Conservation (phyloP, 2,797 vertebrate genomes). For the Falco naumanni region DNA sequence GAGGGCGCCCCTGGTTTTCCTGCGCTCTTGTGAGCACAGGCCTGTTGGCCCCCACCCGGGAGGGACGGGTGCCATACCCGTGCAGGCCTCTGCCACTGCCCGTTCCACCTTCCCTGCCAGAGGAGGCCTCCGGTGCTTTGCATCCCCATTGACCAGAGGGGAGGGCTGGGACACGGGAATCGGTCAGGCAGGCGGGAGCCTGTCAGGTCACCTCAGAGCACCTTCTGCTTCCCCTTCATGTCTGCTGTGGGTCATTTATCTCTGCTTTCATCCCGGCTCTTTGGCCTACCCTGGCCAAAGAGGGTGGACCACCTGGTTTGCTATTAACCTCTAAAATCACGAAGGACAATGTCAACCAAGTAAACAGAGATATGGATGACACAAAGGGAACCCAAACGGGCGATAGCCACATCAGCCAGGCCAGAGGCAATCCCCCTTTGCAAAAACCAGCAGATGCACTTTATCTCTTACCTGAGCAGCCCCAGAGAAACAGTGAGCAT, state of each 20-base stretch:
- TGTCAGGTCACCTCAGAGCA: rapidly evolving
- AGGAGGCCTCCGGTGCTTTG: not conserved
- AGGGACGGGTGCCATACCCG: not conserved
- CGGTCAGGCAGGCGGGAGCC: not conserved
- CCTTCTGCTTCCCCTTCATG: not conserved
- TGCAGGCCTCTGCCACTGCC: not conserved
- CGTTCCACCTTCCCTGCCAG: rapidly evolving
- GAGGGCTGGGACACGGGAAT: not conserved
- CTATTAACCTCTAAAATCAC: not conserved
- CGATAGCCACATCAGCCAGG: not conserved
- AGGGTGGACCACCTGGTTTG: not conserved
- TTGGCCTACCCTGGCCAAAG: not conserved
- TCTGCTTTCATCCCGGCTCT: not conserved
- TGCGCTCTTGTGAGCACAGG: too few relatives aligned
- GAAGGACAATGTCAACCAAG: not conserved
- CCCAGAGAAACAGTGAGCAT: not conserved
- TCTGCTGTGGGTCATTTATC: not conserved
- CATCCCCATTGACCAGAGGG: not conserved
- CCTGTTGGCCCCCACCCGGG: too few relatives aligned
- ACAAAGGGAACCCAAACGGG: not conserved
- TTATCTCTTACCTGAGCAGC: not conserved
- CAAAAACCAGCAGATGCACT: not conserved
- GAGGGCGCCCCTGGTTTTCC: rapidly evolving
- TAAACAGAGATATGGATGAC: not conserved
- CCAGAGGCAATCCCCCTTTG: not conserved